Evolutionary conservation across 2,888 invertebrate genomes (phyloP), one percentile per base, ranked within the genome.

Genomic region (Trachelus stipa): DNA sequence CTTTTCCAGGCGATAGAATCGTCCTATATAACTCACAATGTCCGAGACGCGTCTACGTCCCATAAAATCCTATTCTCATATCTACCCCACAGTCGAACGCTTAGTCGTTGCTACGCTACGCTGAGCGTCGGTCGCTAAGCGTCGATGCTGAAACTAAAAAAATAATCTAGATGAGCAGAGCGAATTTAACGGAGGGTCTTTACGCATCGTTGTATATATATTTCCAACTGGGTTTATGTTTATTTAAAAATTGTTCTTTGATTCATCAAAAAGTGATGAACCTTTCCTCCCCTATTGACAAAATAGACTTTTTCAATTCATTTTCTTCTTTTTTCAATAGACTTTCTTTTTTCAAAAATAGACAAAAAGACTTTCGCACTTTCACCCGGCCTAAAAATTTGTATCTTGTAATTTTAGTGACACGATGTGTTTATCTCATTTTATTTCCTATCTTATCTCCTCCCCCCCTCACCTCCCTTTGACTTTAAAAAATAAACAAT

Each of bases 1-100:
- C 31, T 79, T 78, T 33, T 37, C 30, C 56, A 12, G 31, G 56
- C 79, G 78, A 80, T 80, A 74, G 80, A 82, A 83, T 79, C 73
- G 76, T 33, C 76, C 78, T 75, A 80, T 71, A 71, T 74, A 76
- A 79, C 56, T 23, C 56, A 56, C 71, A 34, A 71, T 34, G 37
- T 15, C 71, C 69, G 34, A 76, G 73, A 78, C 76, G 75, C 73
- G 79, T 79, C 68, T 69, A 71, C 75, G 77, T 69, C 71, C 73
- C 81, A 75, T 84, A 81, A 82, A 82, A 83, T 81, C 68, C 76
- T 82, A 76, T 74, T 78, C 56, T 6, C 23, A 23, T 56, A 56
- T 56, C 56, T 56, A 56, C 56, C 56, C 56, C 23, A 56, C 23
- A 56, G 56, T 56, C 15, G 56, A 56, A 56, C 56, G 56, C 56